Evolutionary conservation across 2,888 invertebrate species (phyloP), one percentile per base, ranked within the genome.

Genomic region (Apodemia mormo): DNA sequence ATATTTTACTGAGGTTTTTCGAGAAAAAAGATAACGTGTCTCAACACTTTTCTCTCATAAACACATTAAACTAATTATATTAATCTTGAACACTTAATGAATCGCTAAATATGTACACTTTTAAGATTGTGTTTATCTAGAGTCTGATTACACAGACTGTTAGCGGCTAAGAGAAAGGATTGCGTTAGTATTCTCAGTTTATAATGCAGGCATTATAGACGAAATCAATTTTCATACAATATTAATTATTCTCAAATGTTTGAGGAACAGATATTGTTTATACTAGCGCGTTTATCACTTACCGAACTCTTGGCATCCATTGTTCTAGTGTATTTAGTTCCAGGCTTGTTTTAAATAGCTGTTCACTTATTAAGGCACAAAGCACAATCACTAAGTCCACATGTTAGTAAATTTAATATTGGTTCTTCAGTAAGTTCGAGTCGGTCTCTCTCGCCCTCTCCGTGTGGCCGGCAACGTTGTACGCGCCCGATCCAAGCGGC

Each of bases 401-500:
- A 92, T 93, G 84, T 87, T 88, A 85, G 79, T 77, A 77, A 78
- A 45, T 40, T 40, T 40, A 40, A 9, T 40, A 45, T 45, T 45
- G 81, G 81, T 84, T 82, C 80, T 76, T 77, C 79, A 85, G 58
- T 67, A 45, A 45, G 45, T 45, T 45, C 45, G 65, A 82, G 77
- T 84, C 80, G 83, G 84, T 78, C 92, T 93, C 93, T 93, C 93
- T 93, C 93, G 91, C 93, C 90, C 92, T 93, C 90, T 93, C 93
- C 93, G 92, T 89, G 85, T 87, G 89, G 89, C 83, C 88, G 91
- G 90, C 91, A 86, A 84, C 86, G 71, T 45, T 45, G 68, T 76
- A 85, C 87, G 89, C 88, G 89, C 92, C 90, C 85, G 90, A 80
- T 88, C 92, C 93, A 88, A 92, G 85, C 94, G 93, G 93, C 94